Conservation (phyloP, 2,797 vertebrate genomes). For the Acrossocheilus fasciatus region DNA sequence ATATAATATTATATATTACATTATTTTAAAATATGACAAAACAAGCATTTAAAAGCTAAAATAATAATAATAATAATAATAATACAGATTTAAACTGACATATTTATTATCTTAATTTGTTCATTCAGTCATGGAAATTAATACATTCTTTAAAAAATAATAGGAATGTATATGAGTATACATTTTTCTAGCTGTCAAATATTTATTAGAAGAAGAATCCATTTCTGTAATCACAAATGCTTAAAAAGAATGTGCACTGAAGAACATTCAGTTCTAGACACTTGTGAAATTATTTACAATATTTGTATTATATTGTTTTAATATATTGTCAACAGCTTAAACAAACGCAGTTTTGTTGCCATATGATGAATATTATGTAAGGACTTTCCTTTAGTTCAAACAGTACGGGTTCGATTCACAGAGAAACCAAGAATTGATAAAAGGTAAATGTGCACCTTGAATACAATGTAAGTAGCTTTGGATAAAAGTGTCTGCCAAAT, state of each 20-base stretch:
- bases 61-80: not conserved
- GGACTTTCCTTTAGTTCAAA: not conserved
- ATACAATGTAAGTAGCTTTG: too few relatives aligned
- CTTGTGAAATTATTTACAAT: not conserved
- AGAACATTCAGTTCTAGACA: not conserved
- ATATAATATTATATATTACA: not conserved
- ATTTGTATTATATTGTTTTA: not conserved
- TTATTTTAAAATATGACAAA: not conserved
- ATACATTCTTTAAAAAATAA: not conserved
- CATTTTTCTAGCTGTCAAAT: not conserved
- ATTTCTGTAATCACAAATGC: not conserved
- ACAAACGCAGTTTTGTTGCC: not conserved
- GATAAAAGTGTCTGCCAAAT: too few relatives aligned
- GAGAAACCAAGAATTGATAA: not conserved
- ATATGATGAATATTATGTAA: not conserved
- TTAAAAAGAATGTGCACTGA: not conserved
- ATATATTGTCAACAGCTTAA: not conserved
- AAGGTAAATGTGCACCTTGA: too few relatives aligned
- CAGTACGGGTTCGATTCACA: not conserved
- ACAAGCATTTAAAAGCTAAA: not conserved
- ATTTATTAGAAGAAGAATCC: not conserved
- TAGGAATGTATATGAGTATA: too few relatives aligned
- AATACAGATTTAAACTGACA: not conserved
- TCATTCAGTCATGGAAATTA: not conserved
- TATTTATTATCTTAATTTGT: not conserved